Base-by-base conservation (phyloP, 2,113 vertebrate species). In the Antechinus stuartii region DNA sequence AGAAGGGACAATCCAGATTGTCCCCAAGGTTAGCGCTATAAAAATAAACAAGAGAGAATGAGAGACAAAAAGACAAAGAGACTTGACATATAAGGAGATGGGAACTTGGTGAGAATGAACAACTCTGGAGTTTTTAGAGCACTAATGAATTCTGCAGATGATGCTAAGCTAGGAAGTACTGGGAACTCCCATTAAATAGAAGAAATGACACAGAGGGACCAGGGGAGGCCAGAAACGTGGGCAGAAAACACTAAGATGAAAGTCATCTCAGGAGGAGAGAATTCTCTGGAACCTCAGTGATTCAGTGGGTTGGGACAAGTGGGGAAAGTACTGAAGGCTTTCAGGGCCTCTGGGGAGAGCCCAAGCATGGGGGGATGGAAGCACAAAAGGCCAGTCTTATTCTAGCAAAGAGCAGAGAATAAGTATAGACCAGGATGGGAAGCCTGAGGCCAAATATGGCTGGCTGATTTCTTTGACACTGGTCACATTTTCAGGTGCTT, bases 181-280 rank as follows among this genome's bases (percentile, higher is more conserved):
- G 94, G 84, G 54, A 94, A 89, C 92, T 93, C 91, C 89, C 93
- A 90, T 95, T 90, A 91, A 53, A 25, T 94, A 94, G 91, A 94
- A 93, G 90, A 95, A 90, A 92, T 49, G 92, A 54, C 54, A 54
- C 35, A 90, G 25, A 90, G 26, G 47, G 90, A 50, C 47, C 90
- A 27, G 68, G 19, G 16, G 2, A 84, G 68, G 68, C 68, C 68
- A 84, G 93, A 95, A 90, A n/a, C 12, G 91, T 61, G 7, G 94
- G 56, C 93, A 96, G 93, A 95, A 94, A 92, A 52, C 11, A 68
- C 84, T 42, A 90, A 90, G 47, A 50, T 90, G 90, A 90, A 52
- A 90, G 46, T 90, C 47, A 52, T 47, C 90, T 50, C 49, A 52
- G 90, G 49, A 90, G 27, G 90, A 27, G 47, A 52, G 90, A 30